A percentile compares a stretch with the other conserved stretches of the same genome.
phyloP scores from a whole-genome alignment of 2,113 vertebrate species.

The Phaethornis superciliosus region DNA sequence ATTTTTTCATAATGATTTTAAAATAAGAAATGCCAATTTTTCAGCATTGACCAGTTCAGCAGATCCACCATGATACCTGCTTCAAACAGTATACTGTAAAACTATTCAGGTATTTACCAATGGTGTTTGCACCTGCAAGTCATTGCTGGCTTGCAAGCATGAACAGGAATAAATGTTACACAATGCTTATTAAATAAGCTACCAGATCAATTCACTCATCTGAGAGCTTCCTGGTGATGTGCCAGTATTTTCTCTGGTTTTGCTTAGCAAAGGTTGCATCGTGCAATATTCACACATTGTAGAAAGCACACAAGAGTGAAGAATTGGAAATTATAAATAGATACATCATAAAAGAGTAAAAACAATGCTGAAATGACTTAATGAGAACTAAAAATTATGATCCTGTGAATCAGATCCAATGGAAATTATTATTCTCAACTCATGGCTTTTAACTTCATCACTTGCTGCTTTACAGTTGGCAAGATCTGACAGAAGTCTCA shows the following conservation, averaged over 20 bases:
- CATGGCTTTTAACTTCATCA: background rate
- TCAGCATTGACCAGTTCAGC: background rate
- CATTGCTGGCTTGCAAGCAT: background rate
- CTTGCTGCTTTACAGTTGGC: background rate
- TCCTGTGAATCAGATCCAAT: background rate
- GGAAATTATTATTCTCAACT: background rate
- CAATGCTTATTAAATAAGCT: background rate
- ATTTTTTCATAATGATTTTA: background rate
- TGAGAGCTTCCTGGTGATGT: background rate
- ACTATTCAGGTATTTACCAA: background rate
- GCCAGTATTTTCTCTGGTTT: background rate
- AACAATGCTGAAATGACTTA: background rate
- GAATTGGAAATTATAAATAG: background rate
- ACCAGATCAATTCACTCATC: background rate
- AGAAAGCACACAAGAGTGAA: background rate
- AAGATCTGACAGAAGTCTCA: background rate
- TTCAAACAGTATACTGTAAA: background rate
- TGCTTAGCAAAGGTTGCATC: background rate
- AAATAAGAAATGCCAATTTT: background rate
- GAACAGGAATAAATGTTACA: background rate
- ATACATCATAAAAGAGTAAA: background rate
- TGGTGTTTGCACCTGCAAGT: background rate
- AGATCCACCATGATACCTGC: background rate
- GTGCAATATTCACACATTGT: background rate
- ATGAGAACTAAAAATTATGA: background rate